Conservation (phyloP, 2,888 invertebrate species). For the Agrilus mali region DNA sequence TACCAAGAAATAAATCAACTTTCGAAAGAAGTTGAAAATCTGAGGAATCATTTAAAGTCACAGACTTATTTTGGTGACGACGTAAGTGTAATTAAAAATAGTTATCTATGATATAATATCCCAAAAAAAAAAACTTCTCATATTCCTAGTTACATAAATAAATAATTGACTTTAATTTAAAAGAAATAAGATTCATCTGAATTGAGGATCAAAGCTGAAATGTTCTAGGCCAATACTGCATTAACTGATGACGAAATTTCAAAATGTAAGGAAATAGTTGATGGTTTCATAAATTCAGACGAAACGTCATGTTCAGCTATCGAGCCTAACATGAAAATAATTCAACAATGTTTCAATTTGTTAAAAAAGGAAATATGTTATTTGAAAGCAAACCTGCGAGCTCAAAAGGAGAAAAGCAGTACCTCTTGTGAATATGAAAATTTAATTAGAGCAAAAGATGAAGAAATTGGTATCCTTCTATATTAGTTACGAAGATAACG, state of each 20-base stretch:
- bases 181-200: too few relatives aligned
- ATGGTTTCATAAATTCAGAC: too few relatives aligned
- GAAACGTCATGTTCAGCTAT: too few relatives aligned
- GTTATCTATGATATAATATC: too few relatives aligned
- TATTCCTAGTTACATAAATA: too few relatives aligned
- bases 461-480: constrained; percentile 29
- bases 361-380: constrained; percentile 16
- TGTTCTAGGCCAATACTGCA: too few relatives aligned
- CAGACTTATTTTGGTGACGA: background rate
- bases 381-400: constrained; percentile 1
- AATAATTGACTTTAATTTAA: too few relatives aligned
- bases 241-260: too few relatives aligned
- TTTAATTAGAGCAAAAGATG: constrained; percentile 26
- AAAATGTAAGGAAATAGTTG: too few relatives aligned
- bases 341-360: constrained; percentile 28
- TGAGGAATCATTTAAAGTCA: constrained; percentile 20
- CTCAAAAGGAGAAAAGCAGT: background rate
- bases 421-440: constrained; percentile 19
- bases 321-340: constrained; percentile 19
- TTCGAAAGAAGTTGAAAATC: constrained; percentile 30
- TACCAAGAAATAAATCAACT: constrained; percentile 33
- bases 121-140: too few relatives aligned
- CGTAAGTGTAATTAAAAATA: background rate
- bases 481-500: background rate
- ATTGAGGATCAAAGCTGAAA: too few relatives aligned